Conservation (phyloP, 53 echinoderm and acorn worm genomes). For the Apostichopus leukothele region DNA sequence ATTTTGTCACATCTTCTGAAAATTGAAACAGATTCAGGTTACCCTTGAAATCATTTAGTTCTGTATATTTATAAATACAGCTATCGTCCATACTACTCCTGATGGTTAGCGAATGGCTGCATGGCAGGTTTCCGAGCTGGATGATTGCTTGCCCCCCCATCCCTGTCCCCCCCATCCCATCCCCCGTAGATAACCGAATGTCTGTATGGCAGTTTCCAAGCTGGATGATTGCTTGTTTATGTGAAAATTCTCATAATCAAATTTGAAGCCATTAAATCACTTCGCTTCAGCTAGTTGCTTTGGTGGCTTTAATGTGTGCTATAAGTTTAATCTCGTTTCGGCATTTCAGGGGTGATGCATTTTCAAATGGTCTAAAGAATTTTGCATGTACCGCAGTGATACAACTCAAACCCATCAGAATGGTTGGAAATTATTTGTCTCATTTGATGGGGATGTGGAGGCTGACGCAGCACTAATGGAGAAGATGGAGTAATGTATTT, state of each 20-base stretch:
- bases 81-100: too few species aligned
- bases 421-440: neutral
- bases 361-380: slow-evolving; percentile 1
- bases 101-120: too few species aligned
- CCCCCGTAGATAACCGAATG: too few species aligned
- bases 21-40: too few species aligned
- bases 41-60: too few species aligned
- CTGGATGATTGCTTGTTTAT: neutral
- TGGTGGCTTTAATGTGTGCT: neutral
- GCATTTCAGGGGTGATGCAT: neutral
- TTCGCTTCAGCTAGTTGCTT: neutral
- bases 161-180: too few species aligned
- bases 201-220: too few species aligned
- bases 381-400: neutral
- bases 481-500: neutral
- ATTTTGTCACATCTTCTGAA: too few species aligned
- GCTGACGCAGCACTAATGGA: neutral
- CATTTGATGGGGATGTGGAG: neutral
- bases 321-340: neutral
- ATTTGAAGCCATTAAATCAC: slow-evolving; percentile 23
- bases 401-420: neutral
- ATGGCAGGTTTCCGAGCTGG: too few species aligned
- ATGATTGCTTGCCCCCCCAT: too few species aligned
- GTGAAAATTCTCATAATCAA: slow-evolving; percentile 10
- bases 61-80: too few species aligned